Evolutionary conservation across 1,140 invertebrate genomes (phyloP).

Genomic region (Armadillidium nasatum): DNA sequence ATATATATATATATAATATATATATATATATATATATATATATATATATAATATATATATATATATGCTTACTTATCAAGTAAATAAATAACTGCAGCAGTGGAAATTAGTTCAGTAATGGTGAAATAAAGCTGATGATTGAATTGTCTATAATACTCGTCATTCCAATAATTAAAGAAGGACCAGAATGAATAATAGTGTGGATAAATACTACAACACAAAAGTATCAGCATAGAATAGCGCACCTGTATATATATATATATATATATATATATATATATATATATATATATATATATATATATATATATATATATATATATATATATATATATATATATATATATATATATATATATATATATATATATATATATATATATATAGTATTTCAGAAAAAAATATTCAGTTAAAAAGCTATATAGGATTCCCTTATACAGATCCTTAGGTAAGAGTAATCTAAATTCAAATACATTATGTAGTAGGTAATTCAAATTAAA

Average conservation of each 20-base stretch:
- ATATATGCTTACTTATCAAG: conserved; percentile 59
- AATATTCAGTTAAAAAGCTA: no score
- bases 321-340: not conserved
- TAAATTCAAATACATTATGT: no score
- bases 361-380: no score
- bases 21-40: not conserved
- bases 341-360: no score
- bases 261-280: not conserved
- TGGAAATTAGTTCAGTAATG: conserved; percentile 65
- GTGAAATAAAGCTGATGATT: conserved; percentile 72
- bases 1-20: conserved; percentile 9
- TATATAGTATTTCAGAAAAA: no score
- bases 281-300: not conserved
- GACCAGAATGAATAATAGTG: conserved; percentile 82
- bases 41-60: no score
- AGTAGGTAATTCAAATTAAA: no score
- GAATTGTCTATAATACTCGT: conserved; percentile 72
- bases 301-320: not conserved
- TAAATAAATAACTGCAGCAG: conserved; percentile 54
- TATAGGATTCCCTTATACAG: no score
- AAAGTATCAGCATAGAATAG: conserved; percentile 64
- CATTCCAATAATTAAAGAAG: conserved; percentile 78
- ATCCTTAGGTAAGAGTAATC: no score
- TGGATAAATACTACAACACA: conserved; percentile 66
- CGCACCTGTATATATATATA: conserved; percentile 52